A percentile compares a stretch with the other conserved stretches of the same genome.
Evolutionary conservation across 2,888 invertebrate species (phyloP).

Genomic region (Mechanitis mazaeus): DNA sequence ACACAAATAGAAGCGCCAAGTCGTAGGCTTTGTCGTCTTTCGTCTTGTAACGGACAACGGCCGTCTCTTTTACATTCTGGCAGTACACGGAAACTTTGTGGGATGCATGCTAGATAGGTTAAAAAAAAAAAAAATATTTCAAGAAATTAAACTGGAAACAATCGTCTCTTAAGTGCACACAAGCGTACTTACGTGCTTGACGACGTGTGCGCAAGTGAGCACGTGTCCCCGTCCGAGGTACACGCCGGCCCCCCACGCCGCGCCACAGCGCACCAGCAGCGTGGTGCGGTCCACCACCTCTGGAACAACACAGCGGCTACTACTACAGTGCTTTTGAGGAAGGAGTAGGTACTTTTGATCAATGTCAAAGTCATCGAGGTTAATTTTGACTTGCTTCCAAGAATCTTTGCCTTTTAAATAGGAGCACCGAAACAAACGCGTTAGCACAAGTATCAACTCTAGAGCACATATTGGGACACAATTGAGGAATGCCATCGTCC

Average conservation of each 20-base stretch:
- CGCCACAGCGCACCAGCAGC: conserved; percentile 75
- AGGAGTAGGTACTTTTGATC: no score
- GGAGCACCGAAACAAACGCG: no score
- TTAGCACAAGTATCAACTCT: no score
- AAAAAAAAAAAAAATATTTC: no score
- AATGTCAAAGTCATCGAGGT: no score
- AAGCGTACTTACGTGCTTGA: conserved; percentile 35
- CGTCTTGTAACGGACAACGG: conserved; percentile 68
- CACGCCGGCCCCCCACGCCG: conserved; percentile 78
- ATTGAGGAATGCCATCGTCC: no score
- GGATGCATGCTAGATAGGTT: conserved; percentile 46
- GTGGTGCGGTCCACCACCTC: conserved; percentile 69
- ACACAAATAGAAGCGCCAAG: conserved; percentile 62
- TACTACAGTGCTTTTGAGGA: no score
- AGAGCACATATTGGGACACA: no score
- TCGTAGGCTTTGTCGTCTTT: conserved; percentile 66
- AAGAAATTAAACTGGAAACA: no score
- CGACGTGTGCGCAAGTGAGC: conserved; percentile 79
- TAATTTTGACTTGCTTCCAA: no score
- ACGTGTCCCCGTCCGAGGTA: conserved; percentile 73
- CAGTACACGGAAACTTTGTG: conserved; percentile 62
- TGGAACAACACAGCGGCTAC: conserved; percentile 19
- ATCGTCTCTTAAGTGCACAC: neutral
- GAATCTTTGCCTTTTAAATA: no score
- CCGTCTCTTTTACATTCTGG: conserved; percentile 56